These are phyloP conservation scores for Porites australiensis DNA, from an alignment of 64 coral and sea anemone species.

Conservation along the genomic window DNA sequence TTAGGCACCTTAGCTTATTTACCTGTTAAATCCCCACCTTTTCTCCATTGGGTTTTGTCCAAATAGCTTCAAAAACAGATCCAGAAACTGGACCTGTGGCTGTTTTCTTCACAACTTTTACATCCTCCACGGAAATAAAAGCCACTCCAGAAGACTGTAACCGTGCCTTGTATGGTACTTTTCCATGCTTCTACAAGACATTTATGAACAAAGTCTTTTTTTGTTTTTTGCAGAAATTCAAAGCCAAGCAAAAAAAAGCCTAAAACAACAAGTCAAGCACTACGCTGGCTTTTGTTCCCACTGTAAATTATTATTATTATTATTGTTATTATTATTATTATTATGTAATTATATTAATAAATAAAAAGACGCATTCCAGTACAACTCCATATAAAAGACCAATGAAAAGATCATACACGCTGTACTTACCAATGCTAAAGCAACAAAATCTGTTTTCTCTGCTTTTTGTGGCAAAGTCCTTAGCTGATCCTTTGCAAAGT, in stretches of 20 bases:
- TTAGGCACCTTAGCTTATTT: neutral
- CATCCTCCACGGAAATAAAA: conserved; percentile 33
- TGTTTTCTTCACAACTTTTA: conserved; percentile 31
- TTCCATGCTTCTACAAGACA: conserved; percentile 4
- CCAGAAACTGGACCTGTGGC: conserved; percentile 8
- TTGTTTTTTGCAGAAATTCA: no score
- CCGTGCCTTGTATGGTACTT: conserved; percentile 13
- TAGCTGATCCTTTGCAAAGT: conserved; percentile 4
- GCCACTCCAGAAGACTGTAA: conserved; percentile 18
- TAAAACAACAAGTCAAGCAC: no score
- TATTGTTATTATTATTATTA: no score
- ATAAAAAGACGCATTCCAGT: no score
- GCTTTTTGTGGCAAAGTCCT: conserved; percentile 3
- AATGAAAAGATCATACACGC: neutral
- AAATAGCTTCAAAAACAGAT: conserved; percentile 41
- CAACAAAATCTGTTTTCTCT: conserved; percentile 12
- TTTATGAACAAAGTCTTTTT: no score
- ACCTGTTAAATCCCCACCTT: neutral
- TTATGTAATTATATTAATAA: no score
- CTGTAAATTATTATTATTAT: no score
- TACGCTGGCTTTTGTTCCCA: no score
- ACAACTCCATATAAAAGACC: no score
- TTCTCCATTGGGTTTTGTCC: conserved; percentile 38
- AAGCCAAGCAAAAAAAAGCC: no score
- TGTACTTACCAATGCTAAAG: conserved; percentile 22